These are phyloP conservation scores for Marisa cornuarietis DNA, from an alignment of 1,140 invertebrate species.

Conservation along the genomic window DNA sequence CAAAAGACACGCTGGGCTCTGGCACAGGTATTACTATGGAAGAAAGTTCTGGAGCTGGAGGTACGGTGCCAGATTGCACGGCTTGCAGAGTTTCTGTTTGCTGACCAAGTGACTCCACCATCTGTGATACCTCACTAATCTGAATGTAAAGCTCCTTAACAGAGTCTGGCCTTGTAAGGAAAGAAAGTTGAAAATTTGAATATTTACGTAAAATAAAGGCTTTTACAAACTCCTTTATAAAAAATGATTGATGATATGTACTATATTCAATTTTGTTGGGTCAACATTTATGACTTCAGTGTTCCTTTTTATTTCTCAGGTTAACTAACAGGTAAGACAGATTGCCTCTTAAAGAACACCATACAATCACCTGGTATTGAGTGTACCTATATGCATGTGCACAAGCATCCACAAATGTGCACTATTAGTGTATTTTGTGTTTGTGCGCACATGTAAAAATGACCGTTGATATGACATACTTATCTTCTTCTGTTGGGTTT, in stretches of 20 bases:
- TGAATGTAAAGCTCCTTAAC: conserved; percentile 55
- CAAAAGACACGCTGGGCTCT: conserved; percentile 53
- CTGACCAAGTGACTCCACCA: conserved; percentile 51
- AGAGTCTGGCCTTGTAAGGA: conserved; percentile 46
- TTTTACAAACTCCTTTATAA: too few species aligned
- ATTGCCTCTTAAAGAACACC: not conserved
- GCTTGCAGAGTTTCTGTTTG: conserved; percentile 52
- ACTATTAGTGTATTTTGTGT: not conserved
- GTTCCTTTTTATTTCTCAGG: too few species aligned
- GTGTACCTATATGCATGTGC: not conserved
- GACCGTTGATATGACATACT: conserved; percentile 40
- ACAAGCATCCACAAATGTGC: not conserved
- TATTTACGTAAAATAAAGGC: not conserved
- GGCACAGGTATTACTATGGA: conserved; percentile 33
- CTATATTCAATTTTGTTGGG: too few species aligned
- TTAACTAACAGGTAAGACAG: too few species aligned
- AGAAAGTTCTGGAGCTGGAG: conserved; percentile 46
- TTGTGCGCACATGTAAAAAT: too few species aligned
- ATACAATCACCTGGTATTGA: not conserved
- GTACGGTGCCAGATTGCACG: conserved; percentile 50
- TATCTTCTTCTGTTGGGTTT: conserved; percentile 56
- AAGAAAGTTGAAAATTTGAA: not conserved
- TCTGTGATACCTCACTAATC: conserved; percentile 48
- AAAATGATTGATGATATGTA: too few species aligned
- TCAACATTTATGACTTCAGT: too few species aligned